Conservation (phyloP, 37 sponge, comb jelly and placozoan genomes). For the Bolinopsis microptera region DNA sequence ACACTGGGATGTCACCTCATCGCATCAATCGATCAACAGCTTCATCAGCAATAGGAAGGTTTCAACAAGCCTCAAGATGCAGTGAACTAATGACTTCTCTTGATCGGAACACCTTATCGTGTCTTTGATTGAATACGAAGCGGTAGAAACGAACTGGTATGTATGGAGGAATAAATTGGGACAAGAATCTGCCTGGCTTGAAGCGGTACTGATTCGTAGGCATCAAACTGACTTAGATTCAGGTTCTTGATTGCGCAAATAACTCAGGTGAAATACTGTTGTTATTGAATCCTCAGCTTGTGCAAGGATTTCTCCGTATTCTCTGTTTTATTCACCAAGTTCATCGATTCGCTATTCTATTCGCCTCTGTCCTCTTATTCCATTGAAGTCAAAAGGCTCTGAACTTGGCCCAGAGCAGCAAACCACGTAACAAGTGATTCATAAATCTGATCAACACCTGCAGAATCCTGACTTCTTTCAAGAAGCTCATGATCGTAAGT, state of each 20-base stretch:
- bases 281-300: constrained; percentile 77
- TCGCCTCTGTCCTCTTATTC: constrained; percentile 75
- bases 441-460: not conserved
- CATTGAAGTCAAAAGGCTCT: constrained; percentile 72
- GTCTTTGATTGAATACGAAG: not conserved
- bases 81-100: not conserved
- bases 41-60: not conserved
- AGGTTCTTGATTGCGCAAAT: not conserved
- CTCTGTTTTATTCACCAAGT: constrained; percentile 78
- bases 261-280: not conserved
- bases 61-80: not conserved
- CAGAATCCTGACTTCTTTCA: not conserved
- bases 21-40: not conserved
- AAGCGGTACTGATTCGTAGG: not conserved
- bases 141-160: no score
- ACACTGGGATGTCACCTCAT: not conserved
- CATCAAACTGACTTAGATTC: not conserved
- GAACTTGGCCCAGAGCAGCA: constrained; percentile 78
- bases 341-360: constrained; percentile 66
- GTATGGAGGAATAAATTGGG: constrained; percentile 2
- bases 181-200: not conserved
- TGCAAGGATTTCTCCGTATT: constrained; percentile 69
- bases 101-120: not conserved
- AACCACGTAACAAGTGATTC: constrained; percentile 64
- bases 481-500: not conserved